These are phyloP conservation scores for human (Homo sapiens) DNA, from an alignment of 2,113 vertebrate species.

Conservation along the genomic window GRCh38 chrX:65557501-65558000, in stretches of 20 bases:
- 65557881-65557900: not conserved
- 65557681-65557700: too few species aligned
- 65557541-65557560: too few species aligned
- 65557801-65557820: not conserved
- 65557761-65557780: not conserved
- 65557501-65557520: too few species aligned
- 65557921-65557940: not conserved
- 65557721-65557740: not conserved
- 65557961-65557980: not conserved
- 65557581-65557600: too few species aligned
- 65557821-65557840: not conserved
- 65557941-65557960: not conserved
- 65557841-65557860: not conserved
- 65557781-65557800: not conserved
- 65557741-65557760: not conserved
- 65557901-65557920: not conserved
- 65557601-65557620: too few species aligned
- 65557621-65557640: too few species aligned
- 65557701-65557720: not conserved
- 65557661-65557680: too few species aligned
- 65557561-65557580: too few species aligned
- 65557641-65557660: too few species aligned
- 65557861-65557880: not conserved
- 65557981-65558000: not conserved
- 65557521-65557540: too few species aligned